These are phyloP conservation scores for Sebastes steindachneri DNA, from an alignment of 2,797 vertebrate species.

Conservation along the genomic window DNA sequence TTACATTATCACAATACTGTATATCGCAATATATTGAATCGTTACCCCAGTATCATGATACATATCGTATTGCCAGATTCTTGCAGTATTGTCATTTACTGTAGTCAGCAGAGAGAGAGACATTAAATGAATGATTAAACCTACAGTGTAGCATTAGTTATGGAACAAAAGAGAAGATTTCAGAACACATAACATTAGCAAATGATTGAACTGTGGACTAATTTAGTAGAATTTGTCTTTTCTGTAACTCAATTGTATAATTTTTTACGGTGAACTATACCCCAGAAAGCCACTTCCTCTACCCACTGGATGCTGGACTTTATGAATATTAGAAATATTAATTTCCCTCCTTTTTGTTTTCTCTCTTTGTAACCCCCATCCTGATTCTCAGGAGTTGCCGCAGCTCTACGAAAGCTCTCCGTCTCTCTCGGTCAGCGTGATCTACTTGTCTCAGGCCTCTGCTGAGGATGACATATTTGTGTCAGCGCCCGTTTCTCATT, in stretches of 20 bases:
- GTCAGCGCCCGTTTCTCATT: conserved; percentile 67
- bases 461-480: conserved; percentile 66
- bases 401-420: conserved; percentile 13
- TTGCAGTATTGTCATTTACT: neutral
- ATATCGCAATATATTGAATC: no score
- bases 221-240: neutral
- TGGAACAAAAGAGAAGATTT: neutral
- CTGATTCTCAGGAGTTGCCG: conserved; percentile 27
- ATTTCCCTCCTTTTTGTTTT: neutral
- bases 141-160: neutral
- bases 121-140: neutral
- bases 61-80: no score
- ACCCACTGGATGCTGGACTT: neutral
- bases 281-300: neutral
- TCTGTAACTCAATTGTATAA: neutral
- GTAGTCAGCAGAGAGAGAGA: neutral
- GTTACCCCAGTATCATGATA: no score
- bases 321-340: conserved; percentile 11
- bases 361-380: conserved; percentile 16
- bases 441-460: conserved; percentile 45
- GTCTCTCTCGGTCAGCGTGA: conserved; percentile 46
- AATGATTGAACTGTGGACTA: neutral
- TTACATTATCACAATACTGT: no score
- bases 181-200: neutral
- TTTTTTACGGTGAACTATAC: neutral